Conservation (phyloP, 2,888 invertebrate species). For the Ditylenchus weischeri region DNA sequence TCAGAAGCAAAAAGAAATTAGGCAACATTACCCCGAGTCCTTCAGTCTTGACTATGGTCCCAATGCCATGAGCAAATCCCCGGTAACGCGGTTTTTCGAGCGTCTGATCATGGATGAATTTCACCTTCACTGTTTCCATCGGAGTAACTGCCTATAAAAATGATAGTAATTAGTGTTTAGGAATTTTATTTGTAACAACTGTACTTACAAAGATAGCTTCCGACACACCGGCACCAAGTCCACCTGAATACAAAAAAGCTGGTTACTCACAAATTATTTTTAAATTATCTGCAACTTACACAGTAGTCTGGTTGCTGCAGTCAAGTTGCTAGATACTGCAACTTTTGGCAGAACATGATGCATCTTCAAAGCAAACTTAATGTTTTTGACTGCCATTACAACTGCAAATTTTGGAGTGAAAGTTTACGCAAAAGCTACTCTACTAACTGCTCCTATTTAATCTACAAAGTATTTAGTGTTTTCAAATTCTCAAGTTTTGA, state of each 20-base stretch:
- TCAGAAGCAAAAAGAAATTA: constrained; percentile 1
- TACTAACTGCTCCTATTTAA: too few species aligned
- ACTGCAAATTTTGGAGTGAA: too few species aligned
- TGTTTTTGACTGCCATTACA: too few species aligned
- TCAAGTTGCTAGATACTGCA: constrained; percentile 81
- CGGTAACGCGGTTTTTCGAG: constrained; percentile 81
- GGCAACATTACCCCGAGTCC: constrained; percentile 39
- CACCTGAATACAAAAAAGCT: constrained; percentile 68
- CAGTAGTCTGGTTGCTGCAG: constrained; percentile 68
- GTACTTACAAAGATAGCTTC: constrained; percentile 81
- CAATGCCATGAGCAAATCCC: constrained; percentile 90
- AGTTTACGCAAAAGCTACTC: too few species aligned
- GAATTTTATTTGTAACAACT: not conserved
- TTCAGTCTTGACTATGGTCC: constrained; percentile 33
- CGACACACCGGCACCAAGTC: constrained; percentile 83
- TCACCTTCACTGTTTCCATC: constrained; percentile 75
- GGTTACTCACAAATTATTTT: not conserved
- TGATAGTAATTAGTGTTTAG: not conserved
- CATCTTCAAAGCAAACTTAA: too few species aligned
- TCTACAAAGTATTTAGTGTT: too few species aligned
- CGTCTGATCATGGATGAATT: constrained; percentile 96
- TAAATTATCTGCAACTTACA: not conserved
- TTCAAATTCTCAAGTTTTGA: too few species aligned
- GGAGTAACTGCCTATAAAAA: constrained; percentile 73
- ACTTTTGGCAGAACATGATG: too few species aligned